These are phyloP conservation scores for Muscicapa striata DNA, from an alignment of 2,797 vertebrate genomes.

Conservation along the genomic window DNA sequence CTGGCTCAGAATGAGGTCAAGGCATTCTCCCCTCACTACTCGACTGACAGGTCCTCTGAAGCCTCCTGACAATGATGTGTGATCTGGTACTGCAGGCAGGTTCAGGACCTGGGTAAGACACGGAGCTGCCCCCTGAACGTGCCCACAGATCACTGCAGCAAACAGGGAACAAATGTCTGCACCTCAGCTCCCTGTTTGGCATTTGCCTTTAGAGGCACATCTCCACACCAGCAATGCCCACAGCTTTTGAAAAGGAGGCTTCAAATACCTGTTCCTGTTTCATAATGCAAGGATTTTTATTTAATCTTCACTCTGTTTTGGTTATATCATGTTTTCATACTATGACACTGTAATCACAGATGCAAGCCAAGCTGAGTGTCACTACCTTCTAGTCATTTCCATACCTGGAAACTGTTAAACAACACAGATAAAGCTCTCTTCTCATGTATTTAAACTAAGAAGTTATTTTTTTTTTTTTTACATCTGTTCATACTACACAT, in stretches of 20 bases:
- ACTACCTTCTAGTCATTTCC: not conserved
- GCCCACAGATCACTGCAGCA: not conserved
- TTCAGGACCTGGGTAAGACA: not conserved
- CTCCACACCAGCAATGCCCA: not conserved
- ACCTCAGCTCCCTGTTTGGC: not conserved
- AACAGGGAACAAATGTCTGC: not conserved
- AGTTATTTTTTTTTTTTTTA: not conserved
- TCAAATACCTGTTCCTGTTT: not conserved
- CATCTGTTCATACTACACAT: not conserved
- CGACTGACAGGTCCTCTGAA: not conserved
- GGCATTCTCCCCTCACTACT: not conserved
- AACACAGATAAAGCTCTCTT: not conserved
- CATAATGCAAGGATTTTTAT: not conserved
- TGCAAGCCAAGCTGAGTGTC: not conserved
- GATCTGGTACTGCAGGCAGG: not conserved
- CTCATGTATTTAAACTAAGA: not conserved
- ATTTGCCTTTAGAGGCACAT: not conserved
- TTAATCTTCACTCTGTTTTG: not conserved
- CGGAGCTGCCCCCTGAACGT: rapidly evolving
- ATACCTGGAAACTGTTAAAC: not conserved
- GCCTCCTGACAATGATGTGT: not conserved
- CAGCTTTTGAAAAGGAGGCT: not conserved
- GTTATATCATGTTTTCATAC: not conserved
- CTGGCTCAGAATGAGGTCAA: not conserved
- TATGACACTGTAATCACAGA: not conserved